Evolutionary conservation across 2,113 vertebrate genomes (phyloP).

Genomic region (Mohoua ochrocephala): DNA sequence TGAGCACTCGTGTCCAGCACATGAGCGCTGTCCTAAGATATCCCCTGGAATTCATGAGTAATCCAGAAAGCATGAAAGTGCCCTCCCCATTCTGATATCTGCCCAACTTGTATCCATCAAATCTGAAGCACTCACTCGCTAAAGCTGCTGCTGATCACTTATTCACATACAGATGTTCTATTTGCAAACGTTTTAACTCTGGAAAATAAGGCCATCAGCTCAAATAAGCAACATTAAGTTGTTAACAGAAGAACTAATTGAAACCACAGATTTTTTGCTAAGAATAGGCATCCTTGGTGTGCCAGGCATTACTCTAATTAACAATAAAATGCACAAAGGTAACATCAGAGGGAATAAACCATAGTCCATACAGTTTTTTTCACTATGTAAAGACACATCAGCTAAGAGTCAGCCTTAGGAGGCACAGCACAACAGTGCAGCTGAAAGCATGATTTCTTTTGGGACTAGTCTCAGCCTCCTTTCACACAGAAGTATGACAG

Average conservation of each 20-base stretch:
- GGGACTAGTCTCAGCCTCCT: neutral
- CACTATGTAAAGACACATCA: neutral
- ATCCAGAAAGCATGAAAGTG: neutral
- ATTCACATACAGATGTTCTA: neutral
- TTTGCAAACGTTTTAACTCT: neutral
- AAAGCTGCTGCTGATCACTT: neutral
- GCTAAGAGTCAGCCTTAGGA: neutral
- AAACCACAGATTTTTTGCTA: neutral
- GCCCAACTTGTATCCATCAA: neutral
- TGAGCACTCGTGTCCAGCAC: neutral
- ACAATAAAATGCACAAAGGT: neutral
- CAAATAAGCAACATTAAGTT: neutral
- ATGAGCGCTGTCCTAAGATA: neutral
- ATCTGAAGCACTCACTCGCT: neutral
- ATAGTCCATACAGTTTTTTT: neutral
- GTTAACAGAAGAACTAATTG: neutral
- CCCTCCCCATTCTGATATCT: neutral
- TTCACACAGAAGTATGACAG: neutral
- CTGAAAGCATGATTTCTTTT: neutral
- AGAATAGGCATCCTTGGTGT: neutral
- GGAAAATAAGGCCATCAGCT: neutral
- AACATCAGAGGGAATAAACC: neutral
- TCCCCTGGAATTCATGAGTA: constrained; percentile 22
- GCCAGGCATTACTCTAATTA: neutral
- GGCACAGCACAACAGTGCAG: neutral